Base-by-base conservation (phyloP, 2,113 vertebrate genomes). In the Terrapene triunguis region DNA sequence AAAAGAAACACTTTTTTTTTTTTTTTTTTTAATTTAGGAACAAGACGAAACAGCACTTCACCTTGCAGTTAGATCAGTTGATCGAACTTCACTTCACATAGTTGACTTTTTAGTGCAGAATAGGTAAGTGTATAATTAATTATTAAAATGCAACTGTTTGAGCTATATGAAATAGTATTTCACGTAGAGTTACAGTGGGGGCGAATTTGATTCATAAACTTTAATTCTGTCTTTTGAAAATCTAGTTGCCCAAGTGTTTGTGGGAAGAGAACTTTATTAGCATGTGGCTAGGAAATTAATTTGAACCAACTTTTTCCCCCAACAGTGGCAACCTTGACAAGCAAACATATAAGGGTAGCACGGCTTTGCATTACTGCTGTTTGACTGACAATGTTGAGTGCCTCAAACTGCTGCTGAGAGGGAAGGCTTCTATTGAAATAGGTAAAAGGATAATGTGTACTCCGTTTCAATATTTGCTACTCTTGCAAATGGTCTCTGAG, bases 71-170 rank as follows among this genome's bases (percentile, higher is more conserved):
- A 98, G 99, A 29, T 99, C 99, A 35, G 99, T 99, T 55, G 99
- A 99, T 98, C 98, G 99, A 55, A 99, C 99, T 85, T 99, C 99
- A 2, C 99, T 99, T 72, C 99, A 99, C 95, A 99, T 99, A 29
- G 99, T 99, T 5, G 99, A 99, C 98, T 99, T 99, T 92, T 96
- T 99, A 62, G 99, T 99, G 72, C 99, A 99, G 90, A 99, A 99
- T 97, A 99, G 99, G 99, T 99, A 88, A 97, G 97, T 53, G 1
- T 85, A 32, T 42, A 32, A 5, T 47, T 48, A 55, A 5, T 42
- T 92, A 42, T 21, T 86, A 82, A 53, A 81, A 69, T 27, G 19
- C 55, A 62, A 69, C 1, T 91, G 22, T 5, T 44, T 89, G 47
- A 24, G 89, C 92, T 88, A 29, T 42, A 4, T 82, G 47, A 80